phyloP scores from a whole-genome alignment of 2,888 invertebrate genomes.

The Tethea ocularis region DNA sequence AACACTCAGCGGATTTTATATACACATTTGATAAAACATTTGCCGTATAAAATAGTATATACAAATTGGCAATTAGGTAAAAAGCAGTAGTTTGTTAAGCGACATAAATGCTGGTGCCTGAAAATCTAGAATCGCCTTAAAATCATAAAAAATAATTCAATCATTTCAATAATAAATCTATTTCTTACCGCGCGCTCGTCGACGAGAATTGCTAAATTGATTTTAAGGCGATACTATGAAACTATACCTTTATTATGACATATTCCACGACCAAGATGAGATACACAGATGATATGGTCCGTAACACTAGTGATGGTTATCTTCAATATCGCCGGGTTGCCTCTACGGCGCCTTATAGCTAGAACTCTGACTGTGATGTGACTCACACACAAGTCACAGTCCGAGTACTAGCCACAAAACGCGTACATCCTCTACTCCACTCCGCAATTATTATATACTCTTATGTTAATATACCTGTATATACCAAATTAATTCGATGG shows the following conservation, averaged over 20 bases:
- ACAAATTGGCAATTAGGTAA: neutral
- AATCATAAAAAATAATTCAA: neutral
- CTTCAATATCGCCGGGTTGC: slow-evolving; percentile 20
- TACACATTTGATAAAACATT: neutral
- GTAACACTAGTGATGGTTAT: slow-evolving; percentile 21
- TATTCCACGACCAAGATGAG: slow-evolving; percentile 2
- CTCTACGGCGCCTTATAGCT: slow-evolving; percentile 86
- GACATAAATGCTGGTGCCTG: neutral
- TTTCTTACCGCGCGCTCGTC: neutral
- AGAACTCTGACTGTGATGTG: slow-evolving; percentile 99
- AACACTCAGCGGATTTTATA: neutral
- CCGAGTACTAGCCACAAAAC: slow-evolving; percentile 87
- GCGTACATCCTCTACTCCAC: slow-evolving; percentile 31
- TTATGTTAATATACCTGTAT: neutral
- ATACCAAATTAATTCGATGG: neutral
- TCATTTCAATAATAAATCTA: neutral
- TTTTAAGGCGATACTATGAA: neutral
- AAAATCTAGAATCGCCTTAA: neutral
- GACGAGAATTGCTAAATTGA: neutral
- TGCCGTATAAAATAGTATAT: neutral
- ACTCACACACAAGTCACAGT: slow-evolving; percentile 91
- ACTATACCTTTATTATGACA: neutral
- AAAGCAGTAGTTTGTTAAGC: neutral
- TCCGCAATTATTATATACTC: slow-evolving; percentile 13
- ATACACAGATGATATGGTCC: neutral